Conservation (phyloP, 2,113 vertebrate genomes). For the Labrus mixtus region DNA sequence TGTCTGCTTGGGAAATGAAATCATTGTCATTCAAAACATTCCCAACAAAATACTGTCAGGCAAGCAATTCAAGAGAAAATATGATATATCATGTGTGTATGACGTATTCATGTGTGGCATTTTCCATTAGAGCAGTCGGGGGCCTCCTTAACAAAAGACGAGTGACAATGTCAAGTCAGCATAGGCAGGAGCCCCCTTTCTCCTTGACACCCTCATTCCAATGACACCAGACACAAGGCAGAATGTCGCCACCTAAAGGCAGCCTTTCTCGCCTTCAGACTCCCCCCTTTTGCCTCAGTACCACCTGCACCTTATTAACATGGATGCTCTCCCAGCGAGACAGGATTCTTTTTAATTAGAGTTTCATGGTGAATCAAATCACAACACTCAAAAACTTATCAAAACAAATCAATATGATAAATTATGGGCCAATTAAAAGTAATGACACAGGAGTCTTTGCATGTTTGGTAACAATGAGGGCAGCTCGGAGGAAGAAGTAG, state of each 20-base stretch:
- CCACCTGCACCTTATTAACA: constrained; percentile 48
- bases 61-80: not conserved
- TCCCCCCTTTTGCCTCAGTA: constrained; percentile 28
- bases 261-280: constrained; percentile 56
- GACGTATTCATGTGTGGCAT: constrained; percentile 9
- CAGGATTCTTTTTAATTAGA: constrained; percentile 40
- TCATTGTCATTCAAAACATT: constrained; percentile 17
- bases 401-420: constrained; percentile 56
- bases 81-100: constrained; percentile 5
- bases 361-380: constrained; percentile 51
- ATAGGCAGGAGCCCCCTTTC: constrained; percentile 39
- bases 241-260: constrained; percentile 85
- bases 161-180: constrained; percentile 49
- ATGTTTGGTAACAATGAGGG: constrained; percentile 26
- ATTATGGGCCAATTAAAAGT: constrained; percentile 36
- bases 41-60: not conserved
- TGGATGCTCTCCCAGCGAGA: constrained; percentile 23
- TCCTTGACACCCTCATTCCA: constrained; percentile 36
- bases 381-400: constrained; percentile 36
- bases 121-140: constrained; percentile 32
- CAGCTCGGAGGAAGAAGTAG: not conserved
- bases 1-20: constrained; percentile 14
- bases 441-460: constrained; percentile 26
- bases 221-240: constrained; percentile 71
- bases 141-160: constrained; percentile 28